Evolutionary conservation across 2,797 vertebrate species (phyloP), one percentile per base, ranked within the genome.

Genomic region (Vespertilio murinus): DNA sequence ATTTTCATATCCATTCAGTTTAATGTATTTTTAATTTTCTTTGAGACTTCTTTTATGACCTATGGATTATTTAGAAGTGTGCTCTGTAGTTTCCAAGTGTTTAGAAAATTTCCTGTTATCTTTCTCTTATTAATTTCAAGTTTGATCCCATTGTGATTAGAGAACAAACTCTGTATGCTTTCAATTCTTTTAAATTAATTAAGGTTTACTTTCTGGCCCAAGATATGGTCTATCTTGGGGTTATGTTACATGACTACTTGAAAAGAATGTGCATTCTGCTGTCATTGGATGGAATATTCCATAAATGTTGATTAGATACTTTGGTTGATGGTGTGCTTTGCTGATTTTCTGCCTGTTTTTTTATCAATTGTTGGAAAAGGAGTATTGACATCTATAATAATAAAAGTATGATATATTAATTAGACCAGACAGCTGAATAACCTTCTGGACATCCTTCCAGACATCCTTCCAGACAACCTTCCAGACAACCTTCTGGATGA

Each of bases 1-100:
- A 69, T 69, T 85, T 92, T 92, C 64, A 87, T 90, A 67, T 87
- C 79, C n/a, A 94, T 33, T 59, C 22, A 42, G 2, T 65, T 87
- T 28, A 56, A n/a, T 54, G 47, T 30, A 88, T 71, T 85, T 77
- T 69, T 13, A 54, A 64, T 38, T 85, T 85, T 38, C 70, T 14
- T 80, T 78, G 38, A 86, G 35, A 52, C 47, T 71, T 80, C 75
- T 75, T 81, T 35, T 56, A 56, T 1, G 45, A 67, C 92, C 30
- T 64, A 35, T 59, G 45, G 3, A 25, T 71, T 90, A 94, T 77
- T 92, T 90, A 49, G 38, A 89, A 88, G 13, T 61, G 28, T 90
- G 69, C 33, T 73, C 17, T 85, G n/a, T 71, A 71, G 54, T 86
- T 75, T 56, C 17, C 22, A 86, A 89, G 59, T 49, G 22, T 61